Conservation (phyloP, 1,140 invertebrate genomes). For the Lineus longissimus region DNA sequence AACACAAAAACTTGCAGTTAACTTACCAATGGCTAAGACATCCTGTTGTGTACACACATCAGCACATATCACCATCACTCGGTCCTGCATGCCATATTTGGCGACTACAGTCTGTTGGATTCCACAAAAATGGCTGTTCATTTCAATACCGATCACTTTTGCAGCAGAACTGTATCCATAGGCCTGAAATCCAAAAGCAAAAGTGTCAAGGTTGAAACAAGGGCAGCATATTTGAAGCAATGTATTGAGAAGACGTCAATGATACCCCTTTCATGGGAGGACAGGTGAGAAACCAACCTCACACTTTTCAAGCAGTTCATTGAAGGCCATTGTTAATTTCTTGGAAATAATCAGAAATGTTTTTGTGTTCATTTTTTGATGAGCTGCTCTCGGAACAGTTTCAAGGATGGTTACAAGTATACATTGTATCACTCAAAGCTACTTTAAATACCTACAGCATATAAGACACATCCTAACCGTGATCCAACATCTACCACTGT, state of each 20-base stretch:
- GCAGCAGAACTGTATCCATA: slow-evolving; percentile 62
- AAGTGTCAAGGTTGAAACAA: slow-evolving; percentile 7
- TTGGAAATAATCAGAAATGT: too few relatives aligned
- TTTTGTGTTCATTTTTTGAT: too few relatives aligned
- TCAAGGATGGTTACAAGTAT: too few relatives aligned
- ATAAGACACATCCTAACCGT: slow-evolving; percentile 66
- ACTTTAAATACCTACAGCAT: slow-evolving; percentile 64
- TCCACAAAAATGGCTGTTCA: slow-evolving; percentile 65
- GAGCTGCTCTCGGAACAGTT: too few relatives aligned
- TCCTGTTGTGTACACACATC: neutral
- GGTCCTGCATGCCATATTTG: slow-evolving; percentile 55
- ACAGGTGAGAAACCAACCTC: too few relatives aligned
- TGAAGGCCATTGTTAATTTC: too few relatives aligned
- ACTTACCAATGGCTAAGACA: neutral
- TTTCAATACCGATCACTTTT: slow-evolving; percentile 67
- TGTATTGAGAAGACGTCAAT: too few relatives aligned
- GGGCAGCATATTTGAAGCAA: too few relatives aligned
- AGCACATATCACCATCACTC: slow-evolving; percentile 32
- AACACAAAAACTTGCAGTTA: slow-evolving; percentile 10
- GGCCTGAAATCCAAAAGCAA: slow-evolving; percentile 57
- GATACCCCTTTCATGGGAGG: too few relatives aligned
- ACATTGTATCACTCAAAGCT: too few relatives aligned
- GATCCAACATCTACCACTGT: slow-evolving; percentile 68
- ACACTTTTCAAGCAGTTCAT: too few relatives aligned
- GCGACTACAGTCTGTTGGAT: slow-evolving; percentile 62